Percentiles rank a stretch among this genome's conserved stretches.
These are phyloP conservation scores for Cisticola juncidis DNA, from an alignment of 2,113 vertebrate species.

Conservation along the genomic window DNA sequence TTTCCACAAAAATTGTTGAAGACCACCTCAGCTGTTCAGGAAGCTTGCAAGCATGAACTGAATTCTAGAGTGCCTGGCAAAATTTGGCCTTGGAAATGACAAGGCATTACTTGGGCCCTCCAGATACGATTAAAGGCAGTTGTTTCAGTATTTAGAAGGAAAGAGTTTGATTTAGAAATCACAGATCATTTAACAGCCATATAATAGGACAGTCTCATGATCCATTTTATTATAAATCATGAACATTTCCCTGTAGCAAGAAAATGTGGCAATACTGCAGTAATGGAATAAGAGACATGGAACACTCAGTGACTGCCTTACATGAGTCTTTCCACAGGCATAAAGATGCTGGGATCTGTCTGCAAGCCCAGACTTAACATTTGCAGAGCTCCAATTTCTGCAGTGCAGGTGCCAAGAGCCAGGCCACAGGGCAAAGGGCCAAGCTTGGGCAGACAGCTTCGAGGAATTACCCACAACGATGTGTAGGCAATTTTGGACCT, in stretches of 20 bases:
- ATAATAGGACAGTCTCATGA: not conserved
- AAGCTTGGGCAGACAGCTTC: not conserved
- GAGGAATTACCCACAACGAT: not conserved
- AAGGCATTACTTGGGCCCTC: not conserved
- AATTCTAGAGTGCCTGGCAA: not conserved
- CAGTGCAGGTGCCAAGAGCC: not conserved
- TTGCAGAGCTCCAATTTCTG: not conserved
- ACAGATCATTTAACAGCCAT: not conserved
- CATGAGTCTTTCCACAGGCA: not conserved
- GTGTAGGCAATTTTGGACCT: not conserved
- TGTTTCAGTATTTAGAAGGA: not conserved
- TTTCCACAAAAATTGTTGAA: not conserved
- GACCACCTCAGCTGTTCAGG: not conserved
- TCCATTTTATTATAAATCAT: not conserved
- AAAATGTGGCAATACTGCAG: not conserved
- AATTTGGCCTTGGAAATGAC: constrained; percentile 10
- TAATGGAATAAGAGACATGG: not conserved
- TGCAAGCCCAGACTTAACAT: not conserved
- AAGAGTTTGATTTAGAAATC: not conserved
- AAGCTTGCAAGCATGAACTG: not conserved
- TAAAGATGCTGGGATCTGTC: not conserved
- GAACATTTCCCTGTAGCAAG: not conserved
- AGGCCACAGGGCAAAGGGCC: not conserved
- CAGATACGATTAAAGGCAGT: not conserved
- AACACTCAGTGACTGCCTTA: not conserved